Evolutionary conservation across 1,140 invertebrate species (phyloP).

Genomic region (Limonius californicus): DNA sequence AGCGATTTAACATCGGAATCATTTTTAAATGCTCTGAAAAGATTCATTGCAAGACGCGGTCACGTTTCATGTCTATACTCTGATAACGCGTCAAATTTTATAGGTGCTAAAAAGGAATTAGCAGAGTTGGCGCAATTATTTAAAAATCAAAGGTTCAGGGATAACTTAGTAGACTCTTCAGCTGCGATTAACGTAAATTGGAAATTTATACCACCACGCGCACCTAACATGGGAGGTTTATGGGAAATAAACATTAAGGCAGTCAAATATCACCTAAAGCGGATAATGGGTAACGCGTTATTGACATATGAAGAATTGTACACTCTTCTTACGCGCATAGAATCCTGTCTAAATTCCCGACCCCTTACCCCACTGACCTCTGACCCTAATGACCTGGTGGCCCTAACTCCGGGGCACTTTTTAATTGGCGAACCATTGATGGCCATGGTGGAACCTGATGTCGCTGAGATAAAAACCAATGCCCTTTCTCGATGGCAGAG

Average conservation of each 20-base stretch:
- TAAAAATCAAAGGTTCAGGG: neutral
- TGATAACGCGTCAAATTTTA: slow-evolving; percentile 28
- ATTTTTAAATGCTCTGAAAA: slow-evolving; percentile 36
- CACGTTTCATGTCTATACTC: slow-evolving; percentile 32
- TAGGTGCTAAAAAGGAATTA: slow-evolving; percentile 24
- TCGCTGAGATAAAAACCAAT: slow-evolving; percentile 21
- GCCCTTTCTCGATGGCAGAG: slow-evolving; percentile 33
- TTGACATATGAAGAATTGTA: slow-evolving; percentile 36
- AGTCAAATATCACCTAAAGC: neutral
- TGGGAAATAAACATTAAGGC: neutral
- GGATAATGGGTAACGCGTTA: slow-evolving; percentile 27
- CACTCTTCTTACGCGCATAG: slow-evolving; percentile 32
- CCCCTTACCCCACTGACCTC: slow-evolving; percentile 36
- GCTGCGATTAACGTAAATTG: slow-evolving; percentile 30
- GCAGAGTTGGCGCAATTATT: slow-evolving; percentile 17
- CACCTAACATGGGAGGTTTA: slow-evolving; percentile 16
- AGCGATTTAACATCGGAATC: slow-evolving; percentile 30
- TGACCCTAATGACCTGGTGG: slow-evolving; percentile 31
- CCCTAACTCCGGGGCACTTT: slow-evolving; percentile 44
- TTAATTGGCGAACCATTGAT: slow-evolving; percentile 31
- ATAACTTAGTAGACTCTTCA: neutral
- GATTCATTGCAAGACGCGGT: slow-evolving; percentile 42
- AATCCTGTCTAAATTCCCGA: slow-evolving; percentile 38
- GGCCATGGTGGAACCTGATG: slow-evolving; percentile 18
- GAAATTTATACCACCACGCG: slow-evolving; percentile 44